Conservation (phyloP, 2,797 vertebrate species). For the Gadopsis bispinosus region DNA sequence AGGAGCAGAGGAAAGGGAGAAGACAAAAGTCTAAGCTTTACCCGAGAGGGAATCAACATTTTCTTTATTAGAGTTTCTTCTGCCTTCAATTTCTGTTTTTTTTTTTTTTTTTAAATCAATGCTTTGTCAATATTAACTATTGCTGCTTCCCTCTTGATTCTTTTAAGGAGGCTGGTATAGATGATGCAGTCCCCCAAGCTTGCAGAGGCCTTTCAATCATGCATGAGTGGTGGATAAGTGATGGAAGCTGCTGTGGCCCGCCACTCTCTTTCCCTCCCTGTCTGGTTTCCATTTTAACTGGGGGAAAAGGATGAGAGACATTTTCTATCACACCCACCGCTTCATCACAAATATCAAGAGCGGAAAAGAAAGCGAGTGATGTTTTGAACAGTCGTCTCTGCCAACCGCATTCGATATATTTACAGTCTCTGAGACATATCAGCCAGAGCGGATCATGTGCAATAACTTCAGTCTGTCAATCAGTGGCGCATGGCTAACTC, state of each 20-base stretch:
- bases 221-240: slow-evolving; percentile 82
- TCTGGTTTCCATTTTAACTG: slow-evolving; percentile 78
- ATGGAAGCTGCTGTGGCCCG: slow-evolving; percentile 73
- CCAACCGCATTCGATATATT: slow-evolving; percentile 56
- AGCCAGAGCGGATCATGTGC: slow-evolving; percentile 51
- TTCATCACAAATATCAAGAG: slow-evolving; percentile 76
- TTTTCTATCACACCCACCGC: slow-evolving; percentile 72
- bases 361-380: slow-evolving; percentile 59
- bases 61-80: slow-evolving; percentile 73
- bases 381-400: slow-evolving; percentile 60
- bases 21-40: slow-evolving; percentile 68
- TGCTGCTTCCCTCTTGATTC: slow-evolving; percentile 70
- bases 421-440: slow-evolving; percentile 57
- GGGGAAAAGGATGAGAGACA: slow-evolving; percentile 73
- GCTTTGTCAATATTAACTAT: slow-evolving; percentile 82
- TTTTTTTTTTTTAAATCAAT: slow-evolving; percentile 53
- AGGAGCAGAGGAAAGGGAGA: slow-evolving; percentile 49
- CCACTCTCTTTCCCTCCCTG: slow-evolving; percentile 70
- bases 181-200: slow-evolving; percentile 78
- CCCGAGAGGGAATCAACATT: slow-evolving; percentile 67
- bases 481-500: slow-evolving; percentile 29
- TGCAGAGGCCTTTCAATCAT: slow-evolving; percentile 82
- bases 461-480: slow-evolving; percentile 65
- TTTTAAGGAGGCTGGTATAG: slow-evolving; percentile 73
- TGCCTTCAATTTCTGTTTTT: slow-evolving; percentile 50